Evolutionary conservation across 1,140 invertebrate genomes (phyloP), one percentile per base, ranked within the genome.

Genomic region (Mactra quadrangularis): DNA sequence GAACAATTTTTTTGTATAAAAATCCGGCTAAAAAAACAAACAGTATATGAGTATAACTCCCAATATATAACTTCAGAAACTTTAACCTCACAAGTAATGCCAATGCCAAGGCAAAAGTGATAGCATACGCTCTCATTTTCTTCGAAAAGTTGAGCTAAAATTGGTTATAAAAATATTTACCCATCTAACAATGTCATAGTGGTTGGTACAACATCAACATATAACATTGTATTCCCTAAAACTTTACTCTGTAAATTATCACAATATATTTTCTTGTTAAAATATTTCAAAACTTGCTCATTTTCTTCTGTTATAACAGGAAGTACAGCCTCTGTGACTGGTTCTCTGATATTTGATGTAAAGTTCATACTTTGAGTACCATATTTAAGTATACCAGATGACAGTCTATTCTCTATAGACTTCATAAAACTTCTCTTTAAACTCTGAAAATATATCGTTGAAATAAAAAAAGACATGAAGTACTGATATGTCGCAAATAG

Each of bases 141-240:
- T n/a, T n/a, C n/a, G n/a, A n/a, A n/a, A n/a, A n/a, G n/a, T n/a
- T n/a, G n/a, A n/a, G n/a, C n/a, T n/a, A n/a, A n/a, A n/a, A n/a
- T n/a, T n/a, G n/a, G n/a, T n/a, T n/a, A n/a, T n/a, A n/a, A n/a
- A 38, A 35, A n/a, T 71, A 85, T 77, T 31, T 93, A 92, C 89
- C 95, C 95, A 66, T 95, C 93, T 47, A 96, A 93, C 9, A 97
- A 91, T 68, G 95, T 88, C 95, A 97, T 96, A 0, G 97, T 97
- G 3, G 96, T 96, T 22, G 95, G 94, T 75, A 98, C 93, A 31
- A 97, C 94, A 81, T 97, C 96, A 31, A 95, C 94, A 94, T 97
- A 98, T 76, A 99, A 95, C 0, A 98, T 95, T 38, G 97, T 93
- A 27, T 96, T 95, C 9, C 98, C 98, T 25, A 99, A 90, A 38